Base-by-base conservation (phyloP, 2,113 vertebrate genomes). In the Cisticola juncidis region DNA sequence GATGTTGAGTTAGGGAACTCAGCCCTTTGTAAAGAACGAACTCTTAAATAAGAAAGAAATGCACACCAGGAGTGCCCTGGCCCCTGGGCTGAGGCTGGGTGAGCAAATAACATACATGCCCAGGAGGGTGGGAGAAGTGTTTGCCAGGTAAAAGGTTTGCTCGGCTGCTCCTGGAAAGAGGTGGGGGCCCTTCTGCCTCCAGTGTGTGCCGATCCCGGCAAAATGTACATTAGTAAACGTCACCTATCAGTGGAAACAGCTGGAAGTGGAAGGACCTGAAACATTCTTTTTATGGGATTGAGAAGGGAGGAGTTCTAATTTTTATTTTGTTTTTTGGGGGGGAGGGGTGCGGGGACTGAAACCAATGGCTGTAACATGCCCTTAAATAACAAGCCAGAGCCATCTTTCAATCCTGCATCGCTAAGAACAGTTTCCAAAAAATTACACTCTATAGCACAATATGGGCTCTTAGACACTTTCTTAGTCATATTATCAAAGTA, bases 91-190 rank as follows among this genome's bases (percentile, higher is more conserved):
- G 28, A 1, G 3, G 12, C 20, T 20, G 23, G 8, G 38, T 6
- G n/a, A 65, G 38, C 25, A 60, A 40, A 22, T 1, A 29, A 12
- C 4, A 0, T 6, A 33, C 22, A 3, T 2, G 57, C 5, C 18
- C 53, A 53, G 72, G 18, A 73, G 14, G 11, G 11, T 14, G 36
- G 31, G 8, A 58, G 9, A 56, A 25, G 11, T 0, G 22, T 13
- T n/a, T 31, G 15, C 31, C 33, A 29, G 14, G 2, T 7, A 20
- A 14, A 2, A 10, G 51, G 35, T 31, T 71, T 29, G n/a, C 13
- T 22, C 22, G 8, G 1, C 35, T 31, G 25, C 29, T n/a, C 6
- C 21, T 26, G 51, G 2, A 4, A 8, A 8, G 15, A 56, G 23
- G 6, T 0, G 15, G 19, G 8, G 40, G 14, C 1, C 26, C 19